phyloP scores from a whole-genome alignment of 2,888 invertebrate species.

The Acleris literana region DNA sequence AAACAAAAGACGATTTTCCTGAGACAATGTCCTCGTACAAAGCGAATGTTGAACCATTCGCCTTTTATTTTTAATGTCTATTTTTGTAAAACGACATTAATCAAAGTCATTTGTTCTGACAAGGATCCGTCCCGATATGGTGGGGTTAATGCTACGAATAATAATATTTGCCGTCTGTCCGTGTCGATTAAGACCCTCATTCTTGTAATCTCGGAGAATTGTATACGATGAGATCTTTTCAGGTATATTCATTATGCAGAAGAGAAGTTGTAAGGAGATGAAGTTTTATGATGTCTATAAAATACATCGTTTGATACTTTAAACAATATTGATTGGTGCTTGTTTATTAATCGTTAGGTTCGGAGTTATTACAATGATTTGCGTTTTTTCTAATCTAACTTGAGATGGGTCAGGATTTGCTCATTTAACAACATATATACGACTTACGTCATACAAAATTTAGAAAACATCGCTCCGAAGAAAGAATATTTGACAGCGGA shows the following conservation, averaged over 20 bases:
- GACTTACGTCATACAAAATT: too few species aligned
- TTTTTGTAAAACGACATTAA: conserved; percentile 45
- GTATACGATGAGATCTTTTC: conserved; percentile 16
- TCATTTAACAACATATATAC: too few species aligned
- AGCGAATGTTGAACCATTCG: conserved; percentile 42
- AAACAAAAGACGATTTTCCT: conserved; percentile 16
- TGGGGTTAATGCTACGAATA: conserved; percentile 19
- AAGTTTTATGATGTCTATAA: neutral
- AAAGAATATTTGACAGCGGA: too few species aligned
- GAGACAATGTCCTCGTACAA: conserved; percentile 38
- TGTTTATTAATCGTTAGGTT: too few species aligned
- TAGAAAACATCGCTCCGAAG: too few species aligned
- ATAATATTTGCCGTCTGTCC: conserved; percentile 31
- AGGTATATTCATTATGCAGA: conserved; percentile 13
- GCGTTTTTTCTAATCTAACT: too few species aligned
- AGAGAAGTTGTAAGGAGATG: conserved; percentile 1
- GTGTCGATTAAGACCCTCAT: conserved; percentile 52
- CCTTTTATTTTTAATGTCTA: conserved; percentile 42
- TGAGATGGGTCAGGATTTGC: too few species aligned
- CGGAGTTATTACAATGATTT: too few species aligned
- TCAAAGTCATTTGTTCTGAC: conserved; percentile 41
- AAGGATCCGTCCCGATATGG: conserved; percentile 39
- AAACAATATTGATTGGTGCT: too few species aligned
- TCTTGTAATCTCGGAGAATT: conserved; percentile 46
- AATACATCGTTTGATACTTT: too few species aligned